Percentiles rank a stretch among this genome's conserved stretches.
Evolutionary conservation across 2,113 vertebrate species (phyloP).

Genomic region (Corvus hawaiiensis): DNA sequence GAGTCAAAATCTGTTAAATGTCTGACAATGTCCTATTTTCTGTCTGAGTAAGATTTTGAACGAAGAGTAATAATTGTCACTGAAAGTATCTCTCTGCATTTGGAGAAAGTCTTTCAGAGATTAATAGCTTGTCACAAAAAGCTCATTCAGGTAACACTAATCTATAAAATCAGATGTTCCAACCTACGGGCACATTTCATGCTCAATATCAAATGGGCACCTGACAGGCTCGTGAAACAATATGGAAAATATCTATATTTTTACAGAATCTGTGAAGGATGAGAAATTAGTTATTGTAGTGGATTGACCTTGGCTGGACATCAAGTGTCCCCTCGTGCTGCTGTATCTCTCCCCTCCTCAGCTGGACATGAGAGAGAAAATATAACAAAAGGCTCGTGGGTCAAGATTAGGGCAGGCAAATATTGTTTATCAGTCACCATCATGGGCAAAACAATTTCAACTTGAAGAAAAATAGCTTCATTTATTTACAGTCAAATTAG

Average conservation of each 20-base stretch:
- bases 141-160: conserved; percentile 11
- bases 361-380: background rate
- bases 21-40: conserved; percentile 1
- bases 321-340: background rate
- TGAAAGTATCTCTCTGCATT: background rate
- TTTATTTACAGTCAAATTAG: background rate
- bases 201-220: background rate
- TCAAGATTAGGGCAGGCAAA: background rate
- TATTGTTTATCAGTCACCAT: background rate
- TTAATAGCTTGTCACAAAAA: conserved; percentile 59
- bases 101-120: conserved; percentile 45
- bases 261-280: conserved; percentile 12
- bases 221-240: background rate
- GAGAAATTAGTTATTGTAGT: background rate
- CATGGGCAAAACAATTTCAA: background rate
- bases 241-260: conserved; percentile 38
- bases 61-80: background rate
- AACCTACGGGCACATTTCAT: background rate
- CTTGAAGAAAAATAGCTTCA: background rate
- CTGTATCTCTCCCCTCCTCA: background rate
- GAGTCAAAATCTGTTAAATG: background rate
- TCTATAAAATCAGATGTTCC: conserved; percentile 42
- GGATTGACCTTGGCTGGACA: background rate
- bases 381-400: background rate
- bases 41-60: conserved; percentile 13